These are phyloP conservation scores for Elgaria multicarinata DNA, from an alignment of 2,113 vertebrate species.

Conservation along the genomic window DNA sequence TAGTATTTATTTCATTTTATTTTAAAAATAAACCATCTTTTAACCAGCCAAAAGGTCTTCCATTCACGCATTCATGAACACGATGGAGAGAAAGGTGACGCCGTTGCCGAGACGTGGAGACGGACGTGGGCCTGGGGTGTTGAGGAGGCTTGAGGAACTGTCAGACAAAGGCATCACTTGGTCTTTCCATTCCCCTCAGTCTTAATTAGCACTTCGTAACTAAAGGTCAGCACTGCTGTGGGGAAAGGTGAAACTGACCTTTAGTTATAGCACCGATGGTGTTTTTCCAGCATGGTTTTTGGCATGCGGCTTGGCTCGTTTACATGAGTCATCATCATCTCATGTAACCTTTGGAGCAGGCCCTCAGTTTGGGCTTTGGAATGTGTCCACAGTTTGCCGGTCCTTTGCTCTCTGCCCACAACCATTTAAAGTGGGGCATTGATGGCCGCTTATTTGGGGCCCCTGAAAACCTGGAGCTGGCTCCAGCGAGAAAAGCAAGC, in stretches of 20 bases:
- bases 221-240: background rate
- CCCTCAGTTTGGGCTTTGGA: background rate
- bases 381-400: background rate
- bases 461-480: background rate
- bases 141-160: background rate
- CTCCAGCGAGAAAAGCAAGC: background rate
- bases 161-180: too few species aligned
- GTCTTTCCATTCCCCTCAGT: background rate
- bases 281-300: background rate
- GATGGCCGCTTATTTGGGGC: background rate
- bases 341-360: background rate
- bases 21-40: too few species aligned
- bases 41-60: too few species aligned
- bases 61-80: too few species aligned
- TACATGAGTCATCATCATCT: too few species aligned
- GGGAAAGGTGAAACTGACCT: background rate
- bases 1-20: too few species aligned
- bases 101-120: background rate
- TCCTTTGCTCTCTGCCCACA: background rate
- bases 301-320: background rate
- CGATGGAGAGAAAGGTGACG: too few species aligned
- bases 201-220: background rate
- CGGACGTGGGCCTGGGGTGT: background rate
- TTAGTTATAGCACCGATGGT: background rate
- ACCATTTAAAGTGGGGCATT: background rate